These are phyloP conservation scores for Aphidius gifuensis DNA, from an alignment of 1,140 invertebrate genomes.

Conservation along the genomic window DNA sequence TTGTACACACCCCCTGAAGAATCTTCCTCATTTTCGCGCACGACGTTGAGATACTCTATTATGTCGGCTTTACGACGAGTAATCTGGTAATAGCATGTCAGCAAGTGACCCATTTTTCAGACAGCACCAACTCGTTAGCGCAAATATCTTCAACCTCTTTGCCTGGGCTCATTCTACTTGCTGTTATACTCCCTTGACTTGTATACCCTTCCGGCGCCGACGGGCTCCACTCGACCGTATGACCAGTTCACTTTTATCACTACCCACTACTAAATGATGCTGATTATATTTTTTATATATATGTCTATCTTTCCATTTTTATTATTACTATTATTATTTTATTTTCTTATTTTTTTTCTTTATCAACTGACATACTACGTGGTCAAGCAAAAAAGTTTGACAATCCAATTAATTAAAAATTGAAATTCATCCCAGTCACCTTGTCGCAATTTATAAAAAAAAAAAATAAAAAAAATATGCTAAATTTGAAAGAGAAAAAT, in stretches of 20 bases:
- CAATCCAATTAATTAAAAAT: no score
- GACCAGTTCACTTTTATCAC: conserved; percentile 16
- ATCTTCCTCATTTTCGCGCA: no score
- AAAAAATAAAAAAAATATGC: no score
- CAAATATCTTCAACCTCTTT: conserved; percentile 11
- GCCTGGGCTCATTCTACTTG: not conserved
- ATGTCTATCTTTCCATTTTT: not conserved
- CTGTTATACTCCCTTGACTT: not conserved
- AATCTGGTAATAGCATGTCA: conserved; percentile 26
- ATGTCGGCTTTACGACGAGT: conserved; percentile 21
- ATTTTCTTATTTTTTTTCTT: no score
- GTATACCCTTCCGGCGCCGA: not conserved
- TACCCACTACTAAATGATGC: conserved; percentile 13
- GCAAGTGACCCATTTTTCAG: conserved; percentile 26
- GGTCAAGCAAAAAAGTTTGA: no score
- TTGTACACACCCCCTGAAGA: no score
- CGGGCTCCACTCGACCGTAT: not conserved
- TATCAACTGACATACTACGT: no score
- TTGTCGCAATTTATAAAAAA: no score
- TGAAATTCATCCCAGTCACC: no score
- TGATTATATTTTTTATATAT: not conserved
- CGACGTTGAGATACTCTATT: conserved; percentile 18
- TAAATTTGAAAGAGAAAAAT: no score
- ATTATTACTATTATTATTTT: no score
- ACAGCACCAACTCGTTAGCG: conserved; percentile 24